Evolutionary conservation across 2,797 vertebrate genomes (phyloP).

Genomic region (Ctenosaura bakeri): DNA sequence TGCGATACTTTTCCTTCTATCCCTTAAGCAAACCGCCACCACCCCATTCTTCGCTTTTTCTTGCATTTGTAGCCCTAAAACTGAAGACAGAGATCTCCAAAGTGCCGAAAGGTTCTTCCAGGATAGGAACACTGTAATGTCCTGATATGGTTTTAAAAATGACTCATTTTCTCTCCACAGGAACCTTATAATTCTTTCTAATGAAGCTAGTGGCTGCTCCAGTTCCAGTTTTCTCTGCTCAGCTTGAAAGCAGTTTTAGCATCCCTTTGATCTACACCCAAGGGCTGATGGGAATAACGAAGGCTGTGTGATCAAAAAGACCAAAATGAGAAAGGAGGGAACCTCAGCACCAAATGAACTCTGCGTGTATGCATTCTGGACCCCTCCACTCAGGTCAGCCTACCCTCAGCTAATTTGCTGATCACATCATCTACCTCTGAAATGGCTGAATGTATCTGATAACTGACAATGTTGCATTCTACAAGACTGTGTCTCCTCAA

Average conservation of each 20-base stretch:
- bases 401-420: constrained; percentile 30
- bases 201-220: constrained; percentile 63
- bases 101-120: constrained; percentile 14
- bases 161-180: constrained; percentile 44
- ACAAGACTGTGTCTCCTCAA: not conserved
- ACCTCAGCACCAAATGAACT: constrained; percentile 16
- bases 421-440: not conserved
- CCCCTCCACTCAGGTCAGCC: constrained; percentile 13
- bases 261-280: constrained; percentile 74
- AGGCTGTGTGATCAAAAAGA: constrained; percentile 63
- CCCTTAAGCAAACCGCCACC: not conserved
- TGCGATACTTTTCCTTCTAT: not conserved
- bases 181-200: constrained; percentile 64
- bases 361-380: constrained; percentile 15
- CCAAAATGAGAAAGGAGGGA: constrained; percentile 60
- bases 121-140: constrained; percentile 35
- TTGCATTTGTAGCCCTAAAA: constrained; percentile 4
- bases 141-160: constrained; percentile 1
- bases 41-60: not conserved
- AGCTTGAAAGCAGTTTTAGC: constrained; percentile 73
- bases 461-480: not conserved
- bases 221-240: constrained; percentile 70
- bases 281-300: constrained; percentile 70
- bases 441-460: not conserved
- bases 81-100: not conserved